phyloP scores from a whole-genome alignment of 2,888 invertebrate species.

The Ecdyonurus torrentis region DNA sequence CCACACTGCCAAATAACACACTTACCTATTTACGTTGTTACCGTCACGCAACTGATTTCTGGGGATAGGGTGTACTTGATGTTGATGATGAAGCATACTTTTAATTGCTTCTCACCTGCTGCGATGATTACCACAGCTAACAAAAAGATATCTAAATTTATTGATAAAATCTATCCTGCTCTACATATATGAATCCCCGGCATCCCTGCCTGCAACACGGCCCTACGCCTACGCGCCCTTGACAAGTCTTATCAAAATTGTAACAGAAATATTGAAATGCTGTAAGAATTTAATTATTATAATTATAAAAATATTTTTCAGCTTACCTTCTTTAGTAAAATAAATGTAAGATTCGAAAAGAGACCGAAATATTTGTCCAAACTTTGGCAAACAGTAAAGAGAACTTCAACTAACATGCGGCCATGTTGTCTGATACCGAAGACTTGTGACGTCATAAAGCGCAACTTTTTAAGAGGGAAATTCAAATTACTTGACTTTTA shows the following conservation, averaged over 20 bases:
- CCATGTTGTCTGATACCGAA: conserved; percentile 42
- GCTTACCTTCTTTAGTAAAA: background rate
- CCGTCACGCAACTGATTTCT: conserved; percentile 20
- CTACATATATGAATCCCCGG: no score
- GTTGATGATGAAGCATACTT: conserved; percentile 19
- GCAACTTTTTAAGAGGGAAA: background rate
- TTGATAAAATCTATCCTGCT: background rate
- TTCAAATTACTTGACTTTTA: background rate
- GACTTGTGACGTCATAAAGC: background rate
- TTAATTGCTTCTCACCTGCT: background rate
- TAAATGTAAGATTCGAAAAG: background rate
- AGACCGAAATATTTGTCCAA: background rate
- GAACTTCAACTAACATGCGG: conserved; percentile 63
- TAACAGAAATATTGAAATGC: background rate
- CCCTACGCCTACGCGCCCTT: background rate
- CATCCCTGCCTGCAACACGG: background rate
- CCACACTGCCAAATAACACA: background rate
- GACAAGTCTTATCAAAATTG: background rate
- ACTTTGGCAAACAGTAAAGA: conserved; percentile 66
- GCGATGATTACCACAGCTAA: conserved; percentile 17
- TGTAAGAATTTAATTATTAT: background rate
- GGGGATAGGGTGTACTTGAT: conserved; percentile 23
- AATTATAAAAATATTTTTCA: background rate
- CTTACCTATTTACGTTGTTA: conserved; percentile 2
- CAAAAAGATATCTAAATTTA: conserved; percentile 8